These are phyloP conservation scores for Mormyrus proboscirostris DNA, from an alignment of 2,797 vertebrate genomes.

Conservation along the genomic window DNA sequence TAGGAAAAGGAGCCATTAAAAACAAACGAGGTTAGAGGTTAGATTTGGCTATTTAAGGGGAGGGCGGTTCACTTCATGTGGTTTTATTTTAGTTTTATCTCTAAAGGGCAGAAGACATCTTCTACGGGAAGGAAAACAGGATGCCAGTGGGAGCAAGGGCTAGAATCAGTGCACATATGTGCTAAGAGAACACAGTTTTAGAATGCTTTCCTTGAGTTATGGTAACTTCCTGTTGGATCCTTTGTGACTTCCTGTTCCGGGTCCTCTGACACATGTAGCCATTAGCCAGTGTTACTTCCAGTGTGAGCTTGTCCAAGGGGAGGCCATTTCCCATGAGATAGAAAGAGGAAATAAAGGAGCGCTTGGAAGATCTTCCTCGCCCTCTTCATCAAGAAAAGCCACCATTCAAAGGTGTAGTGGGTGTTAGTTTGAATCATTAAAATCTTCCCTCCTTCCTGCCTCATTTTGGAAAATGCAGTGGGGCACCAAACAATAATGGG, in stretches of 20 bases:
- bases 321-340: constrained; percentile 33
- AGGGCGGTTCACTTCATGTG: constrained; percentile 17
- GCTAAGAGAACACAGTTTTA: constrained; percentile 37
- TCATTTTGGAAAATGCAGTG: neutral
- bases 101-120: constrained; percentile 31
- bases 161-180: constrained; percentile 39
- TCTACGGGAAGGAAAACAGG: constrained; percentile 45
- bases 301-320: constrained; percentile 45
- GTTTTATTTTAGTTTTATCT: constrained; percentile 32
- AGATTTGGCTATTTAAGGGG: constrained; percentile 17
- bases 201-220: constrained; percentile 35
- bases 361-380: constrained; percentile 40
- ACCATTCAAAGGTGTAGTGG: constrained; percentile 18
- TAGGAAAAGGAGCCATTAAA: neutral
- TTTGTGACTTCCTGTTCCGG: constrained; percentile 38
- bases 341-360: constrained; percentile 44
- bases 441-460: constrained; percentile 22
- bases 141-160: constrained; percentile 39
- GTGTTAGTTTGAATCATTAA: constrained; percentile 20
- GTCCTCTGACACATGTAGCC: constrained; percentile 54
- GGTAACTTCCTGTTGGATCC: constrained; percentile 45
- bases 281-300: constrained; percentile 40
- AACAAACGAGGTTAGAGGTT: constrained; percentile 4
- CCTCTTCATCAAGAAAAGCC: constrained; percentile 23
- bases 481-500: constrained; percentile 23